phyloP scores from a whole-genome alignment of 2,113 vertebrate species.

The Speoplatyrhinus poulsoni region DNA sequence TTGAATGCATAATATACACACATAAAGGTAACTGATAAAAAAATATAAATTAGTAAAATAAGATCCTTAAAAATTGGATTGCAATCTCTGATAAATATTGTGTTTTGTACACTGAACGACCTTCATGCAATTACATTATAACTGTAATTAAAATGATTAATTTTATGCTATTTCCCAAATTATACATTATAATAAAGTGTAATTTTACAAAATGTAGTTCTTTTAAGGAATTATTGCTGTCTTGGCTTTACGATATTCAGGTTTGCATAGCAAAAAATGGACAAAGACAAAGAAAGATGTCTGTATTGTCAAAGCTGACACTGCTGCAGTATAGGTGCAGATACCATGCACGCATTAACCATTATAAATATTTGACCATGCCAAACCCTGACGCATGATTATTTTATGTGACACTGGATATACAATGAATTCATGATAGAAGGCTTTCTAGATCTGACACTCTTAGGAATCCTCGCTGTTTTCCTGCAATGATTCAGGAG shows the following conservation, averaged over 20 bases:
- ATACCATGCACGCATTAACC: constrained; percentile 33
- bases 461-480: constrained; percentile 24
- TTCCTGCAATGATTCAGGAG: constrained; percentile 29
- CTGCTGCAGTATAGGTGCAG: background rate
- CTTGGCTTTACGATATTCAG: too few relatives aligned
- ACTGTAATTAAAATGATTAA: background rate
- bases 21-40: background rate
- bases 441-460: constrained; percentile 34
- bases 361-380: constrained; percentile 45
- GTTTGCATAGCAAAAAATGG: too few relatives aligned
- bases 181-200: background rate
- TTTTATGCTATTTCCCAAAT: background rate
- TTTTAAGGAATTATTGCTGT: background rate
- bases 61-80: too few relatives aligned
- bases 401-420: constrained; percentile 46
- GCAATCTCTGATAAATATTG: too few relatives aligned
- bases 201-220: background rate
- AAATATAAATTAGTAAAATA: background rate
- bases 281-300: background rate
- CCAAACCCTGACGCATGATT: constrained; percentile 39
- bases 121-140: background rate
- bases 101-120: too few relatives aligned
- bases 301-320: constrained; percentile 2
- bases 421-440: constrained; percentile 37
- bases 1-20: background rate